Evolutionary conservation across 2,888 invertebrate genomes (phyloP).

Genomic region (Callosobruchus maculatus): DNA sequence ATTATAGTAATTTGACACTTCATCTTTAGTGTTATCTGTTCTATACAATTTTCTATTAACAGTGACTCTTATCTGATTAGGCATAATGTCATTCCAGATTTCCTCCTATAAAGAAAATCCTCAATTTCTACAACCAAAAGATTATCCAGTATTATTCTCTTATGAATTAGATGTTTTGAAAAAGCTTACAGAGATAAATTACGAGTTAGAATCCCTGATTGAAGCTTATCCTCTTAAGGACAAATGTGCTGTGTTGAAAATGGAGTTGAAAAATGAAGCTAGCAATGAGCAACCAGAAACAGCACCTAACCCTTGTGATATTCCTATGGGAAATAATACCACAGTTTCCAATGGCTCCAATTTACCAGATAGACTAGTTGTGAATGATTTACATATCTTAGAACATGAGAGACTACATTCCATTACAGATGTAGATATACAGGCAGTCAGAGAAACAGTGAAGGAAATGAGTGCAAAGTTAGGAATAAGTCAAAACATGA

Average conservation of each 20-base stretch:
- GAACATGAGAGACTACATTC: neutral
- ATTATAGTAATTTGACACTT: too few relatives aligned
- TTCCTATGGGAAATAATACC: neutral
- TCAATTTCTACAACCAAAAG: neutral
- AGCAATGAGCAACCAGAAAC: neutral
- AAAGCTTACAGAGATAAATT: slow-evolving; percentile 18
- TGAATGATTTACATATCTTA: neutral
- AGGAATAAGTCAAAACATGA: slow-evolving; percentile 10
- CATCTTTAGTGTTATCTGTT: too few relatives aligned
- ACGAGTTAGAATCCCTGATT: slow-evolving; percentile 14
- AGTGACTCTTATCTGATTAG: neutral
- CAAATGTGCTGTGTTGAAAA: too few relatives aligned
- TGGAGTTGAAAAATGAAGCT: neutral
- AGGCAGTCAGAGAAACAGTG: slow-evolving; percentile 7
- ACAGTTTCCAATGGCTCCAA: neutral
- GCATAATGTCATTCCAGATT: too few relatives aligned
- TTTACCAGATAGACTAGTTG: neutral
- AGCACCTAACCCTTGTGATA: neutral
- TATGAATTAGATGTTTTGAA: slow-evolving; percentile 16
- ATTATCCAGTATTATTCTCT: neutral
- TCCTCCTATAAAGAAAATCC: neutral
- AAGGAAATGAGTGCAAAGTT: slow-evolving; percentile 10
- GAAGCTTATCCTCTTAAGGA: slow-evolving; percentile 11
- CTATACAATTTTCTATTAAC: neutral
- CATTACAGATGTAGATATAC: slow-evolving; percentile 6